Evolutionary conservation across 2,888 invertebrate species (phyloP).

Genomic region (Harmothoe impar): DNA sequence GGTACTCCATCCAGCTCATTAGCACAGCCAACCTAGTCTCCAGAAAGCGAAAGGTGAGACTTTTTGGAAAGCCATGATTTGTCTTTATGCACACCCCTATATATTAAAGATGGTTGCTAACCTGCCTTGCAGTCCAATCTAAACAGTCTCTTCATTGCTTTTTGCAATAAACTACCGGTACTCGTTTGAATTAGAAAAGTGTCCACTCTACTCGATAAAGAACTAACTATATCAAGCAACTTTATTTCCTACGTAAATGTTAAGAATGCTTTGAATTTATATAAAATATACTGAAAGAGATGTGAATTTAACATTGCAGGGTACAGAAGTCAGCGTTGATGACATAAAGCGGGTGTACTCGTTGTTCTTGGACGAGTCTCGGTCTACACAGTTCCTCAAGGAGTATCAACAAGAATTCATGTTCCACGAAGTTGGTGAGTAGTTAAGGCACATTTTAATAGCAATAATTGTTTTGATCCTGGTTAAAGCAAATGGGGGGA

Average conservation of each 20-base stretch:
- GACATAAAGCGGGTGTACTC: slow-evolving; percentile 98
- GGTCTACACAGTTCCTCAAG: slow-evolving; percentile 95
- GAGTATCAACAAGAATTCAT: slow-evolving; percentile 98
- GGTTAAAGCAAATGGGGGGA: background rate
- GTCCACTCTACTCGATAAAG: too few relatives aligned
- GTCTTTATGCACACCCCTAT: too few relatives aligned
- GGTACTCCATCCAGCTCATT: slow-evolving; percentile 98
- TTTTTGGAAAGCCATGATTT: too few relatives aligned
- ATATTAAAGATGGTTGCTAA: too few relatives aligned
- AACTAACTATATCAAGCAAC: too few relatives aligned
- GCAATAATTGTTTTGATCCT: background rate
- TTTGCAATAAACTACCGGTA: too few relatives aligned
- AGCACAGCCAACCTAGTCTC: slow-evolving; percentile 98
- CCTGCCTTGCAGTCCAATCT: too few relatives aligned
- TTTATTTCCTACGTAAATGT: background rate
- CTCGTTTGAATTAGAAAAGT: too few relatives aligned
- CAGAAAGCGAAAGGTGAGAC: slow-evolving; percentile 90
- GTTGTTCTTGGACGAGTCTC: slow-evolving; percentile 95
- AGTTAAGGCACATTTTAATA: background rate
- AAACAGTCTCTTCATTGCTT: too few relatives aligned
- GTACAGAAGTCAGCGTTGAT: slow-evolving; percentile 87
- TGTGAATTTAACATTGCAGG: slow-evolving; percentile 84
- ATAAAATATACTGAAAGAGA: background rate
- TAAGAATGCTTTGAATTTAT: too few relatives aligned
- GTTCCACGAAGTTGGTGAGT: slow-evolving; percentile 85